These are phyloP conservation scores for Mastacembelus armatus DNA, from an alignment of 2,797 vertebrate species.

Conservation along the genomic window DNA sequence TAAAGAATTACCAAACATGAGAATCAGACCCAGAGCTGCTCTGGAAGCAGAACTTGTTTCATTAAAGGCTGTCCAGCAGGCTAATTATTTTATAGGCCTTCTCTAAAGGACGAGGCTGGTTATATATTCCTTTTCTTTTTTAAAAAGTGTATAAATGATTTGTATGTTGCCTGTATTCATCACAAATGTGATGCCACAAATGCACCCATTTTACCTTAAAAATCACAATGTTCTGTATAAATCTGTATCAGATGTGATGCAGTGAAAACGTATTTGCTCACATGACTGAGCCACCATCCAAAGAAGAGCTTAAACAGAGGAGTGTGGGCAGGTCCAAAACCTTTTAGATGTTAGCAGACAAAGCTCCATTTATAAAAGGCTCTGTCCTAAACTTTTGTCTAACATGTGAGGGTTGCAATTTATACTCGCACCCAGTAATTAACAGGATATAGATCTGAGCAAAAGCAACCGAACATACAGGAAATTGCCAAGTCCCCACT, in stretches of 20 bases:
- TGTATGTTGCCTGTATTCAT: too few relatives aligned
- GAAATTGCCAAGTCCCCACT: not conserved
- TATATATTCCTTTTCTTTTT: not conserved
- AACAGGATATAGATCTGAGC: not conserved
- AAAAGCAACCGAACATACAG: not conserved
- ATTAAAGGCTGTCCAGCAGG: too few relatives aligned
- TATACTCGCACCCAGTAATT: constrained; percentile 1
- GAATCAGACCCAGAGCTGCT: constrained; percentile 5
- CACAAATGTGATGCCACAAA: too few relatives aligned
- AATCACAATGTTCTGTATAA: too few relatives aligned
- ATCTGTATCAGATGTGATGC: too few relatives aligned
- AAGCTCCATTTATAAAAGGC: not conserved
- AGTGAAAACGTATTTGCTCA: too few relatives aligned
- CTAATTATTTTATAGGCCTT: not conserved
- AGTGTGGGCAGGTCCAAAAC: not conserved
- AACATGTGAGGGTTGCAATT: not conserved
- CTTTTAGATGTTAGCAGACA: not conserved
- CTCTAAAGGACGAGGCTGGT: not conserved
- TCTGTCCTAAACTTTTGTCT: not conserved
- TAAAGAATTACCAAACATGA: not conserved
- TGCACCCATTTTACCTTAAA: too few relatives aligned
- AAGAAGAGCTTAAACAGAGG: not conserved
- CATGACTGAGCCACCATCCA: too few relatives aligned
- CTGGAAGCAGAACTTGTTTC: not conserved
- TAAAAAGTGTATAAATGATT: too few relatives aligned